Conservation (phyloP, 2,797 vertebrate genomes). For the Crenichthys baileyi region DNA sequence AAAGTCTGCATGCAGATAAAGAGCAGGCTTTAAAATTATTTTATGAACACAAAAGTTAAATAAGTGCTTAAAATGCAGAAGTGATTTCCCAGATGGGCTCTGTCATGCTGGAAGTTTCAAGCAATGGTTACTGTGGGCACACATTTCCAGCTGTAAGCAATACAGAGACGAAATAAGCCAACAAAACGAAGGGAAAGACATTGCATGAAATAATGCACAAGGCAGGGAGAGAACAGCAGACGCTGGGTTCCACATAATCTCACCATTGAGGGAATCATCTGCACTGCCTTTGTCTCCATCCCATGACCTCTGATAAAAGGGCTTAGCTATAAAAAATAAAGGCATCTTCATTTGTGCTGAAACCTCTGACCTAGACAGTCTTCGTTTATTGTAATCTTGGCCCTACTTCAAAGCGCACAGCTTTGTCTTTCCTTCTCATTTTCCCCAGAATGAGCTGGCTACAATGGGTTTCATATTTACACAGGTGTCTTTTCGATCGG, state of each 20-base stretch:
- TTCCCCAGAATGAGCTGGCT: constrained; percentile 37
- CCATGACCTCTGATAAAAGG: constrained; percentile 81
- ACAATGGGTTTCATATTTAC: constrained; percentile 60
- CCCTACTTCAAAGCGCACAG: constrained; percentile 45
- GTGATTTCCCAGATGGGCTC: constrained; percentile 16
- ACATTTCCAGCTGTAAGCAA: constrained; percentile 56
- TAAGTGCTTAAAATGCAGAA: constrained; percentile 29
- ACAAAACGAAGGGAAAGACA: constrained; percentile 7
- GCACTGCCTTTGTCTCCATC: constrained; percentile 80
- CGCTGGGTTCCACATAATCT: constrained; percentile 71
- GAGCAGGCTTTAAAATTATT: constrained; percentile 20
- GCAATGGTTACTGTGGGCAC: constrained; percentile 19
- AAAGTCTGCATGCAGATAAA: constrained; percentile 58
- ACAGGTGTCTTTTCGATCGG: constrained; percentile 76
- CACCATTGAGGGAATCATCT: constrained; percentile 83
- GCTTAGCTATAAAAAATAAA: constrained; percentile 84
- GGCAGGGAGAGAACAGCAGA: constrained; percentile 36
- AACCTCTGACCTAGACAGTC: constrained; percentile 9
- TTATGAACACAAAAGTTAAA: constrained; percentile 5
- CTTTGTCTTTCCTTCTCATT: constrained; percentile 34
- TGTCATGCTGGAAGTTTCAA: constrained; percentile 65
- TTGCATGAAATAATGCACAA: constrained; percentile 24
- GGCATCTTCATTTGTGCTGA: constrained; percentile 65
- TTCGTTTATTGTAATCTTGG: constrained; percentile 43
- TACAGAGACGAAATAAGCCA: constrained; percentile 19